These are phyloP conservation scores for Onychomys leucogaster DNA, from an alignment of 2,797 vertebrate genomes.

Conservation along the genomic window DNA sequence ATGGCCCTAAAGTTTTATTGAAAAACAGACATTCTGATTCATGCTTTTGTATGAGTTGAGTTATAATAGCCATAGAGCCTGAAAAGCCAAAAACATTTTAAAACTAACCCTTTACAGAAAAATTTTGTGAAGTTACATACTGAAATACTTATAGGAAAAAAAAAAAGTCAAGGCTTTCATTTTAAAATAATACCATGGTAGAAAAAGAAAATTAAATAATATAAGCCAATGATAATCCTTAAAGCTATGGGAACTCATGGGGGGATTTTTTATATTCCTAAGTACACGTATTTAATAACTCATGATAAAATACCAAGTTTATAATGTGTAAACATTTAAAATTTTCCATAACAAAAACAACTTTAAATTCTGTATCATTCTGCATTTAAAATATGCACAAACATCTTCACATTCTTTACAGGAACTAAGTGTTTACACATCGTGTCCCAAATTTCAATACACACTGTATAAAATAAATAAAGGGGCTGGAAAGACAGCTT, in stretches of 20 bases:
- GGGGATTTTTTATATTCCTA: neutral
- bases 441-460: no score
- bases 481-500: no score
- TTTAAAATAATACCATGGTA: conserved; percentile 25
- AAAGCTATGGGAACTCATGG: conserved; percentile 13
- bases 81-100: conserved; percentile 23
- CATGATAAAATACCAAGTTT: conserved; percentile 30
- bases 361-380: neutral
- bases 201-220: conserved; percentile 3
- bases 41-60: neutral
- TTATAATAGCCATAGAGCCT: neutral
- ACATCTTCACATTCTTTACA: conserved; percentile 39
- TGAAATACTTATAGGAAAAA: conserved; percentile 32
- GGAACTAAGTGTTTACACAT: neutral
- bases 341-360: conserved; percentile 14
- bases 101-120: conserved; percentile 23
- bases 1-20: neutral
- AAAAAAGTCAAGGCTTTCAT: neutral
- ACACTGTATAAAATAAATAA: neutral
- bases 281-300: neutral
- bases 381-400: neutral
- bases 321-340: neutral
- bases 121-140: neutral
- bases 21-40: neutral
- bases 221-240: neutral